Conservation (phyloP, 2,888 invertebrate genomes). For the Erebia aethiops region DNA sequence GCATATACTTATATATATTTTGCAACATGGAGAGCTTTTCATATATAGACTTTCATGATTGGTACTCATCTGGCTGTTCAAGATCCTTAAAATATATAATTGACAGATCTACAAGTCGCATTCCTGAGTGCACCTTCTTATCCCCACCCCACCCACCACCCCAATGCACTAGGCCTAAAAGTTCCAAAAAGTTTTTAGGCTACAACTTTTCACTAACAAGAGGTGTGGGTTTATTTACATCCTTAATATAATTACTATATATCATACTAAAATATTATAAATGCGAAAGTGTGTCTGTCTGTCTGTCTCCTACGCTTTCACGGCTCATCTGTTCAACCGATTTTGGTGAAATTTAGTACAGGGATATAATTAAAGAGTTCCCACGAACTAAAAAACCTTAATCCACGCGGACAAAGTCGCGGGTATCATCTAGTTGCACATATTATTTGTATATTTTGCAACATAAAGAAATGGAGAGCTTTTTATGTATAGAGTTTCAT, state of each 20-base stretch:
- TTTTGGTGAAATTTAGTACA: too few relatives aligned
- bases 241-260: not conserved
- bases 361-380: too few relatives aligned
- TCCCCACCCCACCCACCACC: slow-evolving; percentile 41
- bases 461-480: not conserved
- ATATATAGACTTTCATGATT: not conserved
- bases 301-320: too few relatives aligned
- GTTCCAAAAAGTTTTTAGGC: slow-evolving; percentile 30
- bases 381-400: too few relatives aligned
- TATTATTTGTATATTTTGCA: slow-evolving; percentile 11
- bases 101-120: slow-evolving; percentile 58
- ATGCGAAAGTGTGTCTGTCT: too few relatives aligned
- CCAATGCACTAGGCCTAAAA: slow-evolving; percentile 50
- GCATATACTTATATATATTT: slow-evolving; percentile 3
- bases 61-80: too few relatives aligned
- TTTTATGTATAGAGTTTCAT: not conserved
- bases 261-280: too few relatives aligned
- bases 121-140: slow-evolving; percentile 51
- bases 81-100: too few relatives aligned
- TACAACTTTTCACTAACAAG: slow-evolving; percentile 21
- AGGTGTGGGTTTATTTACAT: slow-evolving; percentile 24
- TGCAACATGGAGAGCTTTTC: slow-evolving; percentile 1
- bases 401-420: too few relatives aligned
- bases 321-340: too few relatives aligned
- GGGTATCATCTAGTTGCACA: not conserved